Evolutionary conservation across 2,888 invertebrate species (phyloP).

Genomic region (Cephus rjabovi): DNA sequence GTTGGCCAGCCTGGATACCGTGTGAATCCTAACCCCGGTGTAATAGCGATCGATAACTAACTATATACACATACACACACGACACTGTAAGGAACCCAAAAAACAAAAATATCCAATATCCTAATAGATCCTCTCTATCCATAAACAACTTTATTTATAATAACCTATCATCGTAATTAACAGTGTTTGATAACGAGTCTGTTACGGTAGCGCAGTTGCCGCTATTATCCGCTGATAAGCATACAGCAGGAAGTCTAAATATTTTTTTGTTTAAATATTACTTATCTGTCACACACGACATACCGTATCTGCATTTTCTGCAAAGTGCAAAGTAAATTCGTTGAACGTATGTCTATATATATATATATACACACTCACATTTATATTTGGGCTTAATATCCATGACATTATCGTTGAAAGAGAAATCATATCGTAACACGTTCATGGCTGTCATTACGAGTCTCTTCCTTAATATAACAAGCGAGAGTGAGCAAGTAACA

Average conservation of each 20-base stretch:
- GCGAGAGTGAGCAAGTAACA: not conserved
- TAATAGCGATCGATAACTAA: not conserved
- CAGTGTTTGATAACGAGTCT: not conserved
- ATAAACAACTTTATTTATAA: not conserved
- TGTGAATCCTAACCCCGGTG: not conserved
- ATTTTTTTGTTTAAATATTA: not conserved
- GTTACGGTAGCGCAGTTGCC: not conserved
- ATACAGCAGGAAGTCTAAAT: not conserved
- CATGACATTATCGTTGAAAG: not conserved
- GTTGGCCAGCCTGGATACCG: not conserved
- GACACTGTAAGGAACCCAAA: not conserved
- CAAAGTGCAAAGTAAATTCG: not conserved
- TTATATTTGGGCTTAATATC: not conserved
- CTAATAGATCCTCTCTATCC: not conserved
- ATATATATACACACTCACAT: not conserved
- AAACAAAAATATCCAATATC: not conserved
- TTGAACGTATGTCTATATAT: too few relatives aligned
- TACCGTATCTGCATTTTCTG: not conserved
- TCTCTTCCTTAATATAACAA: not conserved
- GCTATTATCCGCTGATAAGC: not conserved
- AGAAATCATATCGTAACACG: not conserved
- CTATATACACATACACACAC: not conserved
- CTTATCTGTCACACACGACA: not conserved
- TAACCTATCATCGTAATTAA: not conserved
- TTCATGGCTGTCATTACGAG: not conserved